Base-by-base conservation (phyloP, 53 echinoderm and acorn worm genomes). In the Henricia sp. region DNA sequence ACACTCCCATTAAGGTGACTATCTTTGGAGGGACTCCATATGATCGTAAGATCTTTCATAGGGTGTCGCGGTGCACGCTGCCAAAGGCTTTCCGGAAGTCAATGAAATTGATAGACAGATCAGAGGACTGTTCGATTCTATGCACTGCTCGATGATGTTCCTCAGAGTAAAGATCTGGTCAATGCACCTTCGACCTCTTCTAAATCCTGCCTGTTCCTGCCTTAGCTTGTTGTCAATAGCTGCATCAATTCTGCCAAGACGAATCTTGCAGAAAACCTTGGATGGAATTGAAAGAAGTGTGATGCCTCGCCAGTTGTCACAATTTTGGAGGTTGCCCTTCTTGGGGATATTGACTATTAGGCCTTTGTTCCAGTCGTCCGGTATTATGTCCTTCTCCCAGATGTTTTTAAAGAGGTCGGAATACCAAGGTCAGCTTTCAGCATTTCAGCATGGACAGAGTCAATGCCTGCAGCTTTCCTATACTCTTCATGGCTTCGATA, bases 1-100 rank as follows among this genome's bases (percentile, higher is more conserved):
- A 50, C 8, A 24, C 19, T 4, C 26, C n/a, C 12, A 75, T 86
- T 24, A 86, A 32, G 14, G 21, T 50, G 19, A 74, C 68, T 4
- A 88, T 58, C 24, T 71, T 60, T 11, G 4, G 48, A 16, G 54
- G 84, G 1, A 89, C 42, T 12, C 89, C 68, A 37, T 84, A 89
- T 6, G 36, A 46, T 44, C 59, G 19, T 21, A 90, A n/a, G 12
- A 88, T 71, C 36, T 34, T 62, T 73, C 88, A 88, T 32, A 89
- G 32, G 64, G 55, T 67, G 21, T 73, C 68, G 36, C 71, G 33
- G 21, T 89, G 89, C 8, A 89, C 6, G 35, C 84, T 84, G 37
- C 75, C 77, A 29, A 89, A 89, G 1, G 84, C 84, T 27, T 84
- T 77, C 21, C 55, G 34, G 34, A 84, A 89, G 59, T 84, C 77